Conservation (phyloP, 2,888 invertebrate genomes). For the Synanthedon vespiformis region DNA sequence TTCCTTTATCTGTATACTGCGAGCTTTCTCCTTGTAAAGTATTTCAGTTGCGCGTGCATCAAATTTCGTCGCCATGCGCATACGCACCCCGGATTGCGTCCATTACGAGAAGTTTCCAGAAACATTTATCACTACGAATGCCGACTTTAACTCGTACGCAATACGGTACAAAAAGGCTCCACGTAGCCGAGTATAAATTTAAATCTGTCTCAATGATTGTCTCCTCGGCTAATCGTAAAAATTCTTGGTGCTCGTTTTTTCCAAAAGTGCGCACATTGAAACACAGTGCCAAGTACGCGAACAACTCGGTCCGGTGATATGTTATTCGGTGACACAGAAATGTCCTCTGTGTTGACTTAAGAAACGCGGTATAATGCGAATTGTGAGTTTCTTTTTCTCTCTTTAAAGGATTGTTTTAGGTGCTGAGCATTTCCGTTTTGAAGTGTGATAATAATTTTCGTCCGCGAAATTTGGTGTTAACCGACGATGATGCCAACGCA, state of each 20-base stretch:
- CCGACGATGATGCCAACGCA: neutral
- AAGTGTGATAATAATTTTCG: constrained; percentile 12
- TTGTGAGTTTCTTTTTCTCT: constrained; percentile 9
- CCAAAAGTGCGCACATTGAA: constrained; percentile 4
- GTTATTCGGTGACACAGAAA: neutral
- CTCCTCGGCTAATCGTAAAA: constrained; percentile 45
- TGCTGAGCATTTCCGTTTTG: constrained; percentile 34
- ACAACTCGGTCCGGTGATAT: neutral
- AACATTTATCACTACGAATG: neutral
- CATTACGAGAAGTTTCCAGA: constrained; percentile 12
- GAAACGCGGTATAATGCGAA: neutral
- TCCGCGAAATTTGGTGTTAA: constrained; percentile 10
- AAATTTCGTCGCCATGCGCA: constrained; percentile 15
- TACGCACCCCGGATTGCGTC: constrained; percentile 9
- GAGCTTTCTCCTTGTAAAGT: constrained; percentile 40
- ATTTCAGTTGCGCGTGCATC: constrained; percentile 26
- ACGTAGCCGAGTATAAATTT: constrained; percentile 25
- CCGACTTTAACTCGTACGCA: neutral
- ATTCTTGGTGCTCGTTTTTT: constrained; percentile 21
- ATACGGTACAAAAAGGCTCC: neutral
- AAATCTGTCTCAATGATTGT: constrained; percentile 37
- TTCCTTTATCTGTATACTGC: constrained; percentile 25
- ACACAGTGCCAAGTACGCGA: neutral
- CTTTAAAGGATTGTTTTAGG: constrained; percentile 8
- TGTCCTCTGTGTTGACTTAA: neutral